A percentile compares a stretch with the other conserved stretches of the same genome.
Evolutionary conservation across 2,888 invertebrate genomes (phyloP).

Genomic region (Mythimna lalbum): DNA sequence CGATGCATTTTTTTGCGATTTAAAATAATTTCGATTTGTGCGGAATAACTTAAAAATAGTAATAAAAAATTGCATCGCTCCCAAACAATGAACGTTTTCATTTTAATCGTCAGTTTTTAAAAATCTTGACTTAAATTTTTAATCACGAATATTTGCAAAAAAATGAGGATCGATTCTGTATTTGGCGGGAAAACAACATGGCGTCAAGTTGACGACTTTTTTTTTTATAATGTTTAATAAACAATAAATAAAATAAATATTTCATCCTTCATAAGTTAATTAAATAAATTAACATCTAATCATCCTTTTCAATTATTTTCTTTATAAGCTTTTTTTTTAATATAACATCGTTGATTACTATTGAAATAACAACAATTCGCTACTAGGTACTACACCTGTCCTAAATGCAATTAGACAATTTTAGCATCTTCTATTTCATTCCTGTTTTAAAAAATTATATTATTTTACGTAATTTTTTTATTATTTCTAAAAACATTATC

Average conservation of each 20-base stretch:
- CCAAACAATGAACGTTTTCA: constrained; percentile 54
- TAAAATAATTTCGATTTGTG: constrained; percentile 55
- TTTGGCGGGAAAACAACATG: constrained; percentile 66
- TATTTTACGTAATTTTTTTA: background rate
- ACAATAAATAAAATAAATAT: constrained; percentile 2
- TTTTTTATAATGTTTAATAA: background rate
- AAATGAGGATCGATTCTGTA: constrained; percentile 52
- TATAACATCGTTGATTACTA: constrained; percentile 11
- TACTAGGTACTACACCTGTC: constrained; percentile 6
- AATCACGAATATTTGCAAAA: constrained; percentile 14
- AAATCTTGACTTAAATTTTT: constrained; percentile 40
- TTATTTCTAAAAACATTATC: background rate
- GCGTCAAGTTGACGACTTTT: constrained; percentile 12
- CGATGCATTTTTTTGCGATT: constrained; percentile 26
- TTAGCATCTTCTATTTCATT: constrained; percentile 1
- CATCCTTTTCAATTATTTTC: background rate
- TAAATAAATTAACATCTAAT: constrained; percentile 29
- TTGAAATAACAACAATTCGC: constrained; percentile 12
- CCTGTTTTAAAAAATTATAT: background rate
- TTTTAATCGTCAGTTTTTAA: constrained; percentile 57
- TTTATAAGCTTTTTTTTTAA: background rate
- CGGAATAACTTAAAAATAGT: constrained; percentile 57
- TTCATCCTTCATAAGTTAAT: constrained; percentile 3
- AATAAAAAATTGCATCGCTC: constrained; percentile 73
- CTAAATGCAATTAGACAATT: constrained; percentile 22